Percentiles rank a stretch among this genome's conserved stretches.
These are phyloP conservation scores for Torymus auratus DNA, from an alignment of 2,888 invertebrate genomes.

Conservation along the genomic window DNA sequence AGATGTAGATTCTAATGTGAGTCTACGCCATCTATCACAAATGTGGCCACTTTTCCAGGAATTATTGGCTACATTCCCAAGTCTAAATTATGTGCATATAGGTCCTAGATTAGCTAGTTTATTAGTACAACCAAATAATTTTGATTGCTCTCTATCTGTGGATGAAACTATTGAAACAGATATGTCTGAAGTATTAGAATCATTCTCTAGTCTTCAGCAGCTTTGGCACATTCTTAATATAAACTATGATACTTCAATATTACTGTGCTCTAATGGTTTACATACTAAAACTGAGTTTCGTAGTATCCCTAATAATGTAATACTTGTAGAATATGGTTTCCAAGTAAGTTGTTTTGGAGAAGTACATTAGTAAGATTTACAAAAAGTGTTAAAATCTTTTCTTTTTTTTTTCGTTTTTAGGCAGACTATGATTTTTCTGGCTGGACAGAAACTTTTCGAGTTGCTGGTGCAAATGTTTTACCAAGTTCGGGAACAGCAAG, in stretches of 20 bases:
- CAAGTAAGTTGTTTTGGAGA: slow-evolving; percentile 74
- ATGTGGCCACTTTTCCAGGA: slow-evolving; percentile 79
- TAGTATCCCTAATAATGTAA: slow-evolving; percentile 78
- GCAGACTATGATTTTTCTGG: slow-evolving; percentile 79
- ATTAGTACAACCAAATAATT: slow-evolving; percentile 76
- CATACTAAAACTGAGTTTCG: slow-evolving; percentile 75
- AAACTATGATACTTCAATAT: slow-evolving; percentile 73
- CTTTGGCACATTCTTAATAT: slow-evolving; percentile 77
- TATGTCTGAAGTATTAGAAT: slow-evolving; percentile 74
- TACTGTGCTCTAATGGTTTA: slow-evolving; percentile 77
- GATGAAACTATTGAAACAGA: slow-evolving; percentile 75
- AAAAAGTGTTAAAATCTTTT: slow-evolving; percentile 35
- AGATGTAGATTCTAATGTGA: slow-evolving; percentile 78
- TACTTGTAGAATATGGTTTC: slow-evolving; percentile 80
- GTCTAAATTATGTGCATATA: slow-evolving; percentile 79
- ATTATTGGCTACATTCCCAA: slow-evolving; percentile 78
- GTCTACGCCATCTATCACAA: slow-evolving; percentile 77
- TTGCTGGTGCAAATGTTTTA: slow-evolving; percentile 77
- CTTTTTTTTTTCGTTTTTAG: slow-evolving; percentile 66
- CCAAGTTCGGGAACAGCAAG: slow-evolving; percentile 81
- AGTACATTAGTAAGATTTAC: not conserved
- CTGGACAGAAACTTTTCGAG: slow-evolving; percentile 77
- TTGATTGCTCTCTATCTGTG: slow-evolving; percentile 70
- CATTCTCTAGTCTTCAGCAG: slow-evolving; percentile 74
- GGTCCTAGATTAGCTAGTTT: slow-evolving; percentile 80